phyloP scores from a whole-genome alignment of 2,888 invertebrate species.

The Amiota communis region DNA sequence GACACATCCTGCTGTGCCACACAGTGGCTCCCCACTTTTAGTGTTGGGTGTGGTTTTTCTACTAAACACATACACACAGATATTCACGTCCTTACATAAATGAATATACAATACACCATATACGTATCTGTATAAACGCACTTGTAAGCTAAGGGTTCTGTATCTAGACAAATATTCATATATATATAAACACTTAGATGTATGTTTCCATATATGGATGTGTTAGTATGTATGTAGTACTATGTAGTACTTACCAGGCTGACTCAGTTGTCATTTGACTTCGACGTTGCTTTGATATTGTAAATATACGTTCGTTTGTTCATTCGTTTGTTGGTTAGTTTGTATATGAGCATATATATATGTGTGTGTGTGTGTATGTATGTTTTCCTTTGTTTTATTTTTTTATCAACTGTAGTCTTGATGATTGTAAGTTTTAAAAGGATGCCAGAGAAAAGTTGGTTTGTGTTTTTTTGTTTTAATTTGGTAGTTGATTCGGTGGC shows the following conservation, averaged over 20 bases:
- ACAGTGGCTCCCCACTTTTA: constrained; percentile 13
- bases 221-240: constrained; percentile 12
- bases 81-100: not conserved
- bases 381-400: constrained; percentile 14
- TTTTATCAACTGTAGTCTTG: not conserved
- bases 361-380: constrained; percentile 18
- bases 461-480: constrained; percentile 4
- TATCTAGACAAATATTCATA: not conserved
- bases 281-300: constrained; percentile 16
- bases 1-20: not conserved
- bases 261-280: not conserved
- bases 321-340: not conserved
- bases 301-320: not conserved
- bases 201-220: not conserved
- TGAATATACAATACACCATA: too few species aligned
- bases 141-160: not conserved
- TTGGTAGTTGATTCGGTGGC: not conserved
- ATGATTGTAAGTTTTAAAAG: constrained; percentile 14
- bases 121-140: too few species aligned
- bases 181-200: not conserved
- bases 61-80: not conserved
- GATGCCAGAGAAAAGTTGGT: not conserved
- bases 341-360: constrained; percentile 6
- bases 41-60: not conserved
- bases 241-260: not conserved